Evolutionary conservation across 2,797 vertebrate species (phyloP).

Genomic region (Ctenochaetus hawaiiensis): DNA sequence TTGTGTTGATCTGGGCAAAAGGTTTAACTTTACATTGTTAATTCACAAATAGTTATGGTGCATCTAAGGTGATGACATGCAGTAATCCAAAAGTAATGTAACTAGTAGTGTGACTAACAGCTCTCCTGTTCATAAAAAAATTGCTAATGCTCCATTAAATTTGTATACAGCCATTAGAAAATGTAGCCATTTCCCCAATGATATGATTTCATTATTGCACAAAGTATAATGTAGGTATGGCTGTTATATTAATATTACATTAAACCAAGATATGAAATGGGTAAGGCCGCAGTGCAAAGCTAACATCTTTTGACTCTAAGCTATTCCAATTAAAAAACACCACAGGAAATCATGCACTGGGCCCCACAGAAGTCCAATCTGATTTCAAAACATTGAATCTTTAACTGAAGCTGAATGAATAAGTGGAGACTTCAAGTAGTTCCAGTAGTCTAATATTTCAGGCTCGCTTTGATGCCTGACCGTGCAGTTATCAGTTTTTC

Average conservation of each 20-base stretch:
- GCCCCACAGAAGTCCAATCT: neutral
- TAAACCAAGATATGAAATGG: slow-evolving; percentile 3
- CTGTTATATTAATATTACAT: neutral
- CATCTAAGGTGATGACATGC: no score
- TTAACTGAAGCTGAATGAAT: neutral
- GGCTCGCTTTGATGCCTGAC: slow-evolving; percentile 36
- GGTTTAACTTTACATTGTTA: no score
- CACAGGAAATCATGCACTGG: neutral
- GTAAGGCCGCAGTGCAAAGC: neutral
- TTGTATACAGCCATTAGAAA: no score
- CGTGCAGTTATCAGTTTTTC: slow-evolving; percentile 4
- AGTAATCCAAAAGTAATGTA: no score
- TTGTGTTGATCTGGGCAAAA: no score
- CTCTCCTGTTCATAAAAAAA: no score
- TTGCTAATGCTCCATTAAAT: no score
- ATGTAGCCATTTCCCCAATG: neutral
- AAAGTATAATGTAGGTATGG: neutral
- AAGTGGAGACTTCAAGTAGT: neutral
- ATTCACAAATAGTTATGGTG: no score
- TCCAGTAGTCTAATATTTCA: neutral
- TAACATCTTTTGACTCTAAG: neutral
- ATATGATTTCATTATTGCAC: neutral
- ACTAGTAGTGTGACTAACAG: no score
- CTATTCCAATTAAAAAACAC: slow-evolving; percentile 8
- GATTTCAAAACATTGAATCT: neutral